These are phyloP conservation scores for Calliopsis andreniformis DNA, from an alignment of 1,140 invertebrate genomes.

Conservation along the genomic window DNA sequence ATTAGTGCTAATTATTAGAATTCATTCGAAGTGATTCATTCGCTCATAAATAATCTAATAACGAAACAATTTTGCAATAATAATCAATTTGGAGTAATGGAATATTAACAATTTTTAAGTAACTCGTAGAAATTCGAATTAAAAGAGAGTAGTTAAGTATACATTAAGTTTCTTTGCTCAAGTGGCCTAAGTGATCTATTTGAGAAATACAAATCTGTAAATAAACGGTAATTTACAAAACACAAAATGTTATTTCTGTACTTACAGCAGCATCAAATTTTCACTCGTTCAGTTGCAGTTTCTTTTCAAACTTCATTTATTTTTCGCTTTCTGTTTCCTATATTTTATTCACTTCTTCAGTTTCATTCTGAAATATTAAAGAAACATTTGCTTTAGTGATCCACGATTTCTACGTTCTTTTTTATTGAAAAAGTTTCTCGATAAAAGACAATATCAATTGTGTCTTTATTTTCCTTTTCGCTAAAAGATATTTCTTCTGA, in stretches of 20 bases:
- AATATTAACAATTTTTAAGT: conserved; percentile 6
- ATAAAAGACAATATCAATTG: too few relatives aligned
- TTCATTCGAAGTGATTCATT: background rate
- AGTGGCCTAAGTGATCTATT: conserved; percentile 23
- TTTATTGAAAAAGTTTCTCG: too few relatives aligned
- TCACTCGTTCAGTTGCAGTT: background rate
- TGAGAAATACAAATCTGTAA: background rate
- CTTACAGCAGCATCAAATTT: background rate
- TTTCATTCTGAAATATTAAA: too few relatives aligned
- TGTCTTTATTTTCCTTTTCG: too few relatives aligned
- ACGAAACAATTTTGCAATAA: too few relatives aligned
- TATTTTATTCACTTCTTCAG: background rate
- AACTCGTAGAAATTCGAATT: background rate
- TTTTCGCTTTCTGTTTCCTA: background rate
- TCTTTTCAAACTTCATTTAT: too few relatives aligned
- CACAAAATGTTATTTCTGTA: background rate
- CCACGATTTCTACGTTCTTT: too few relatives aligned
- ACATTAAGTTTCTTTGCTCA: conserved; percentile 36
- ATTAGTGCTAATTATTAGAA: conserved; percentile 6
- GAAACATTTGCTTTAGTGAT: too few relatives aligned
- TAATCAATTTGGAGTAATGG: too few relatives aligned
- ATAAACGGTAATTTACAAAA: conserved; percentile 20
- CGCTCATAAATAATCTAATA: too few relatives aligned
- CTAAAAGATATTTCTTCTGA: too few relatives aligned
- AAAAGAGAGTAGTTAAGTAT: conserved; percentile 6